These are phyloP conservation scores for Gadopsis bispinosus DNA, from an alignment of 2,797 vertebrate species.

Conservation along the genomic window DNA sequence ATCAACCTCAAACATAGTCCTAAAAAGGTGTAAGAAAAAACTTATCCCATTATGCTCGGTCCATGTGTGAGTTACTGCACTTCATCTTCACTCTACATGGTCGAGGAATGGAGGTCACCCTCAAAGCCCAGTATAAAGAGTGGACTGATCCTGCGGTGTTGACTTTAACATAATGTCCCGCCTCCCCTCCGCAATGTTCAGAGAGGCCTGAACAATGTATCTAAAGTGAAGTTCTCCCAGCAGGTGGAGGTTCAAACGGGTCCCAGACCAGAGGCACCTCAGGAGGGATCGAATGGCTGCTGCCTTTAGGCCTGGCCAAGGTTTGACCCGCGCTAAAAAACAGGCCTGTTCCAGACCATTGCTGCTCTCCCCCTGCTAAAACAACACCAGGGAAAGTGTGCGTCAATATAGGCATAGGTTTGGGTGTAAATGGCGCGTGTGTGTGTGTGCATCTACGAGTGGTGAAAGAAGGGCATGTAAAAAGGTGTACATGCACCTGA, in stretches of 20 bases:
- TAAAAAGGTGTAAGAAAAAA: conserved; percentile 14
- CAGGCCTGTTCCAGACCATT: conserved; percentile 91
- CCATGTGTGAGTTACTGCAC: conserved; percentile 61
- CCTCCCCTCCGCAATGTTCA: conserved; percentile 82
- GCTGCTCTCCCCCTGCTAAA: conserved; percentile 85
- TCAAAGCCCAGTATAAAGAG: conserved; percentile 81
- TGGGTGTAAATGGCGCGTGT: conserved; percentile 60
- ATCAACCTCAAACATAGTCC: conserved; percentile 5
- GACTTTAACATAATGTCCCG: conserved; percentile 86
- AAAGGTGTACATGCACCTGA: conserved; percentile 67
- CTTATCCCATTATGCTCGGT: conserved; percentile 12
- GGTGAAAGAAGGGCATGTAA: conserved; percentile 66
- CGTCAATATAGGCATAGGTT: conserved; percentile 51
- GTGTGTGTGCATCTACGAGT: conserved; percentile 43
- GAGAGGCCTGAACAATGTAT: conserved; percentile 89
- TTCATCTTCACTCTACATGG: conserved; percentile 69
- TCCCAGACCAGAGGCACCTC: conserved; percentile 91
- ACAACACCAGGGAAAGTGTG: conserved; percentile 79
- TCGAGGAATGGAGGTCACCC: conserved; percentile 78
- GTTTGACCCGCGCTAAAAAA: conserved; percentile 93
- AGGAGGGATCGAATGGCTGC: conserved; percentile 92
- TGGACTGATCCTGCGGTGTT: conserved; percentile 79
- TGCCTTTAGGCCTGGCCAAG: conserved; percentile 88
- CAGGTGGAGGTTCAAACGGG: conserved; percentile 96
- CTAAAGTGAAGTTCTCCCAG: conserved; percentile 93